phyloP scores from a whole-genome alignment of 2,113 vertebrate genomes.

The Terrapene triunguis region DNA sequence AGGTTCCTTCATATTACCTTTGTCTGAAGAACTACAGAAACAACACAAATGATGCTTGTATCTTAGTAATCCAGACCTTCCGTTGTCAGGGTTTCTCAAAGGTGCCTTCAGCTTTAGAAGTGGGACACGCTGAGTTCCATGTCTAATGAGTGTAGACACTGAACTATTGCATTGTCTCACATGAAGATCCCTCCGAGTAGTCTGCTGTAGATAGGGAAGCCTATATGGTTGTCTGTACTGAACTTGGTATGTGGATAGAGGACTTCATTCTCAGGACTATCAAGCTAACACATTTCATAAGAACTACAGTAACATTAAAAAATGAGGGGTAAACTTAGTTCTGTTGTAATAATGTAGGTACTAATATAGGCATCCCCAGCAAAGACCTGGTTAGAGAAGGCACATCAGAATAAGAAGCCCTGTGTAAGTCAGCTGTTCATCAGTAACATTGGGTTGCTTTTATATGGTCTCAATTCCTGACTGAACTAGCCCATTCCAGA shows the following conservation, averaged over 20 bases:
- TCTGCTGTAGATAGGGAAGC: neutral
- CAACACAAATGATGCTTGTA: too few relatives aligned
- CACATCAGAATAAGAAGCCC: neutral
- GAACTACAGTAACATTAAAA: rapidly evolving
- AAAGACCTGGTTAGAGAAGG: neutral
- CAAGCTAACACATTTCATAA: neutral
- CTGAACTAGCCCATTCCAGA: neutral
- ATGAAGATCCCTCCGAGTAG: neutral
- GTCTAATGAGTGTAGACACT: neutral
- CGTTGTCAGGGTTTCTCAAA: too few relatives aligned
- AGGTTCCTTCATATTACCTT: too few relatives aligned
- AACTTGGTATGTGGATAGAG: neutral
- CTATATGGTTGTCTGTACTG: neutral
- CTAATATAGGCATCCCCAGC: neutral
- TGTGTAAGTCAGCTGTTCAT: neutral
- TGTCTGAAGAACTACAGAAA: too few relatives aligned
- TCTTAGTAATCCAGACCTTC: too few relatives aligned
- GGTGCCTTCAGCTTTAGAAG: too few relatives aligned
- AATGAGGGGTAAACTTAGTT: neutral
- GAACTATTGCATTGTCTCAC: neutral
- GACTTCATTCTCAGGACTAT: neutral
- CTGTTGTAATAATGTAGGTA: neutral
- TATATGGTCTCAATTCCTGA: neutral
- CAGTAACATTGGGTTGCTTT: neutral
- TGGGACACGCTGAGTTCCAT: neutral